phyloP scores from a whole-genome alignment of 2,888 invertebrate species.

The Aphrophora alni region DNA sequence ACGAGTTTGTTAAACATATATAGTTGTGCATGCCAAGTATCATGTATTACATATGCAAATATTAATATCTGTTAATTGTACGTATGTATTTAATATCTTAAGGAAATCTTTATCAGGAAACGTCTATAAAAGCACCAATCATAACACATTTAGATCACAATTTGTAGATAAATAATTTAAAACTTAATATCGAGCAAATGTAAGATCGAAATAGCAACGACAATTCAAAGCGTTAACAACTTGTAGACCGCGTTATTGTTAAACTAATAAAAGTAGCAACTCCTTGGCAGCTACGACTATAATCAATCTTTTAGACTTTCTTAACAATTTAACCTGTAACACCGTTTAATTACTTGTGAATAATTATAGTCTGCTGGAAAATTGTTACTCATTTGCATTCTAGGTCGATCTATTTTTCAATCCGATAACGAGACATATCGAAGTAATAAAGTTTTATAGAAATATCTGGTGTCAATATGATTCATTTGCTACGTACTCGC shows the following conservation, averaged over 20 bases:
- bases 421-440: not conserved
- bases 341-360: not conserved
- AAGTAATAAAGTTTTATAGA: not conserved
- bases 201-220: not conserved
- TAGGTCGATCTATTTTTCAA: not conserved
- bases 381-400: not conserved
- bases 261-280: no score
- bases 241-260: not conserved
- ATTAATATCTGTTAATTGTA: not conserved
- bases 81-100: not conserved
- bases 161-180: no score
- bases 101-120: not conserved
- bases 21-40: not conserved
- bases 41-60: not conserved
- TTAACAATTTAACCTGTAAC: not conserved
- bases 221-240: not conserved
- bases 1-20: not conserved
- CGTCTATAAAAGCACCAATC: not conserved
- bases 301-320: not conserved
- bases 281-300: not conserved
- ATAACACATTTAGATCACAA: not conserved
- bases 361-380: not conserved
- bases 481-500: no score
- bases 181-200: not conserved
- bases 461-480: no score